phyloP scores from a whole-genome alignment of 2,113 vertebrate genomes.

The Sceloporus tristichus region DNA sequence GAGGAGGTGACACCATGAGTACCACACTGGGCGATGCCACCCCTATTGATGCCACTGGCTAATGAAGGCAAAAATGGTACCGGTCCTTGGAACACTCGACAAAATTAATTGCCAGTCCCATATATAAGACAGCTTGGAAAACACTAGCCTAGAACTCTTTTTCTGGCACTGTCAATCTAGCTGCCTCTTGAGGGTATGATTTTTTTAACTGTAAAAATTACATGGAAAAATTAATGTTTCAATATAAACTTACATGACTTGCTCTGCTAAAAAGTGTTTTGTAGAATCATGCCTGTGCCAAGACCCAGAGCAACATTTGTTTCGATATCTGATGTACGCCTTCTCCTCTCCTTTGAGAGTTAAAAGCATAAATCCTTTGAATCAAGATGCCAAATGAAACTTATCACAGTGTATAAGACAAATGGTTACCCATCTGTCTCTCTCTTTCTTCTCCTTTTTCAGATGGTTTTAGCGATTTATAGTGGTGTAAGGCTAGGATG shows the following conservation, averaged over 20 bases:
- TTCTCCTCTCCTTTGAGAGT: neutral
- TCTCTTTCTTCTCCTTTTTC: conserved; percentile 17
- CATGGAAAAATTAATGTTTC: neutral
- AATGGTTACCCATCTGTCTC: conserved; percentile 34
- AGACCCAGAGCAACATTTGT: conserved; percentile 1
- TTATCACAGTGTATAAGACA: conserved; percentile 48
- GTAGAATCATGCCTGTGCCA: neutral
- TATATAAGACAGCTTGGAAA: too few relatives aligned
- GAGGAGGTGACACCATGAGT: too few relatives aligned
- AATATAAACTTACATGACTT: conserved; percentile 10
- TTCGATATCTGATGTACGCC: conserved; percentile 23
- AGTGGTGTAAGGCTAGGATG: conserved; percentile 42
- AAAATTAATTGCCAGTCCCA: too few relatives aligned
- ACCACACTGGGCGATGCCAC: too few relatives aligned
- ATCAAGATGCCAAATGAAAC: conserved; percentile 44
- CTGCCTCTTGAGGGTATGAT: conserved; percentile 17
- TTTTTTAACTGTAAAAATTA: neutral
- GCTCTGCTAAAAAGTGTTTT: neutral
- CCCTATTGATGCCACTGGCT: too few relatives aligned
- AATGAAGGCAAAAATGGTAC: too few relatives aligned
- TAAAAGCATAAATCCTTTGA: conserved; percentile 38
- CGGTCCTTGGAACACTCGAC: too few relatives aligned
- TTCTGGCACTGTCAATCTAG: neutral
- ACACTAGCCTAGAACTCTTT: neutral
- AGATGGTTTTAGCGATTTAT: conserved; percentile 37